Conservation (phyloP, 2,797 vertebrate genomes). For the Melanotaenia maccullochi region DNA sequence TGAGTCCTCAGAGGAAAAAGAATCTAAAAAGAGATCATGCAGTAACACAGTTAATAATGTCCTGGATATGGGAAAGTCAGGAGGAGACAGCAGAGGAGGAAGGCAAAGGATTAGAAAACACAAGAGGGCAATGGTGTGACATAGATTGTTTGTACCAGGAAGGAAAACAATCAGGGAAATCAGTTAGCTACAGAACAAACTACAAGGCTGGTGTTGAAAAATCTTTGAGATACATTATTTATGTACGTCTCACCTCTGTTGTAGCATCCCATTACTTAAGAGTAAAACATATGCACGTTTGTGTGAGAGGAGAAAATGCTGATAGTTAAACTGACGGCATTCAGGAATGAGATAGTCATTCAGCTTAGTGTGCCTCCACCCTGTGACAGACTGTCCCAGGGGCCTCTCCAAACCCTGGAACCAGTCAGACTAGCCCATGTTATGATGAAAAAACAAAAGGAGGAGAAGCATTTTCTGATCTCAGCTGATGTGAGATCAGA, state of each 20-base stretch:
- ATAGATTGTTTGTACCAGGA: constrained; percentile 21
- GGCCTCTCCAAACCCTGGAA: constrained; percentile 59
- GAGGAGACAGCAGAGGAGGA: constrained; percentile 9
- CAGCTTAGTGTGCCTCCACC: constrained; percentile 71
- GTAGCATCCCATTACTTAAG: not conserved
- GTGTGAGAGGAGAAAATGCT: constrained; percentile 43
- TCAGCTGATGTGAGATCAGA: constrained; percentile 32
- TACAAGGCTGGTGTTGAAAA: not conserved
- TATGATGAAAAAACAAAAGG: constrained; percentile 22
- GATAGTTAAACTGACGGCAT: constrained; percentile 31
- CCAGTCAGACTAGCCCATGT: constrained; percentile 56
- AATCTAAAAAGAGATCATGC: constrained; percentile 53
- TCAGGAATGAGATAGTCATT: constrained; percentile 74
- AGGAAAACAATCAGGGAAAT: constrained; percentile 12
- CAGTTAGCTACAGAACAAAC: not conserved
- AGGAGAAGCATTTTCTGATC: constrained; percentile 22
- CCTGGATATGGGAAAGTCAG: constrained; percentile 41
- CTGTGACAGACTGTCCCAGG: constrained; percentile 67
- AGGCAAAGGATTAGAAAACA: constrained; percentile 20
- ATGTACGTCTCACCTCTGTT: not conserved
- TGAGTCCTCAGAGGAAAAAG: constrained; percentile 40
- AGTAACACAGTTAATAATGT: constrained; percentile 49
- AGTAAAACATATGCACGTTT: constrained; percentile 28
- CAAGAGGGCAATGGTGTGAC: constrained; percentile 11
- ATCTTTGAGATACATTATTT: not conserved